Evolutionary conservation across 2,888 invertebrate genomes (phyloP).

Genomic region (Ypsolopha scabrella): DNA sequence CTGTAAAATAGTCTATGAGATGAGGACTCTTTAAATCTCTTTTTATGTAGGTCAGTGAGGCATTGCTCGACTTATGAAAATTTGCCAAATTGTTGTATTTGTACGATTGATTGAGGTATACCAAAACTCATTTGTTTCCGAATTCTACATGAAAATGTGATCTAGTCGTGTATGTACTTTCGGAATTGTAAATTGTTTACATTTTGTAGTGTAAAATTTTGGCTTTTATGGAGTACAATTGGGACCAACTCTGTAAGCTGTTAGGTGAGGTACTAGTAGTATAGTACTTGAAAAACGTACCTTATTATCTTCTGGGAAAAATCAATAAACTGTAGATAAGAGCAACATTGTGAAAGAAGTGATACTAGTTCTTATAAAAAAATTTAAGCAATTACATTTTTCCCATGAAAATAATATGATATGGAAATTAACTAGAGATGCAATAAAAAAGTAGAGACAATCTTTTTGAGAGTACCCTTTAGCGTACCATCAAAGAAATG

Average conservation of each 20-base stretch:
- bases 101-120: constrained; percentile 57
- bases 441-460: neutral
- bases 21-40: neutral
- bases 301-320: neutral
- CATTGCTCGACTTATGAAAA: constrained; percentile 25
- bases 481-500: no score
- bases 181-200: constrained; percentile 63
- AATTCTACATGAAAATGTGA: constrained; percentile 69
- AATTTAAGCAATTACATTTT: neutral
- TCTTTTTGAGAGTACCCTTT: no score
- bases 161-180: constrained; percentile 71
- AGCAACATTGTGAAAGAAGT: neutral
- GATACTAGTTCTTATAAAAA: neutral
- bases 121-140: constrained; percentile 57
- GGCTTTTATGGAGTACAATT: constrained; percentile 51
- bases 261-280: constrained; percentile 14
- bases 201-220: constrained; percentile 54
- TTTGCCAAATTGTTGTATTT: constrained; percentile 62
- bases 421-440: neutral
- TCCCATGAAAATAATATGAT: neutral
- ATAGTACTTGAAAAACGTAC: neutral
- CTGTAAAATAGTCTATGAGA: constrained; percentile 38
- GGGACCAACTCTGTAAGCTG: constrained; percentile 66
- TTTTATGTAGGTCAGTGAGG: neutral
- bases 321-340: neutral